Conservation (phyloP, 1,140 invertebrate species). For the Caerostris darwini region DNA sequence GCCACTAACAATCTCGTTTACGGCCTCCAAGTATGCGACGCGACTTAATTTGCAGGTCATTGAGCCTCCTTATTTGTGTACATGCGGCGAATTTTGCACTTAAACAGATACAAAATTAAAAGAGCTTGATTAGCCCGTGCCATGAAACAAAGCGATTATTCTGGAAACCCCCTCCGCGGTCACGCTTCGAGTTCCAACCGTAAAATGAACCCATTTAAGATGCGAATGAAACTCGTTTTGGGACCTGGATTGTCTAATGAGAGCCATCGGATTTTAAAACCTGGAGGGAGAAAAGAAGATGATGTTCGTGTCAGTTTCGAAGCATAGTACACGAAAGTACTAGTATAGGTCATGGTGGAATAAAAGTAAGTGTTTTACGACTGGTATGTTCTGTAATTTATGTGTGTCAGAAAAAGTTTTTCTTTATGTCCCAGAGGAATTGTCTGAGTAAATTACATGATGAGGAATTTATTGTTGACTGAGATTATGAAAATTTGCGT, state of each 20-base stretch:
- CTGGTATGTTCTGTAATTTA: no score
- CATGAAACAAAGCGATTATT: constrained; percentile 52
- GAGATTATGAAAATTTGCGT: no score
- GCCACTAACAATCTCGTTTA: constrained; percentile 4
- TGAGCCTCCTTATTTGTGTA: neutral
- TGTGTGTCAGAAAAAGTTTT: no score
- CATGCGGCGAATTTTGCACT: neutral
- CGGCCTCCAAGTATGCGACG: neutral
- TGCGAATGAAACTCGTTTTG: constrained; percentile 37
- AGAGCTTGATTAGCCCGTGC: constrained; percentile 26
- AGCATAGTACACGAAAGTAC: no score
- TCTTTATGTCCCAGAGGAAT: no score
- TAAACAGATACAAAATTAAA: constrained; percentile 52
- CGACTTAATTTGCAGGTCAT: constrained; percentile 40
- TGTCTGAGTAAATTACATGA: no score
- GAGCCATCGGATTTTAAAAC: neutral
- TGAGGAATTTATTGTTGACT: no score
- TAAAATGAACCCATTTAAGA: constrained; percentile 61
- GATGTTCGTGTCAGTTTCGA: no score
- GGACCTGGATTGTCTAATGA: neutral
- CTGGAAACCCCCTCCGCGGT: neutral
- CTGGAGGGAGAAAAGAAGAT: neutral
- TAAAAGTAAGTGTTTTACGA: no score
- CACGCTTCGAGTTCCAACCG: constrained; percentile 18
- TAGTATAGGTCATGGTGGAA: no score